A percentile compares a stretch with the other conserved stretches of the same genome.
These are phyloP conservation scores for Seira sanloemensis DNA, from an alignment of 2,888 invertebrate species.

Conservation along the genomic window DNA sequence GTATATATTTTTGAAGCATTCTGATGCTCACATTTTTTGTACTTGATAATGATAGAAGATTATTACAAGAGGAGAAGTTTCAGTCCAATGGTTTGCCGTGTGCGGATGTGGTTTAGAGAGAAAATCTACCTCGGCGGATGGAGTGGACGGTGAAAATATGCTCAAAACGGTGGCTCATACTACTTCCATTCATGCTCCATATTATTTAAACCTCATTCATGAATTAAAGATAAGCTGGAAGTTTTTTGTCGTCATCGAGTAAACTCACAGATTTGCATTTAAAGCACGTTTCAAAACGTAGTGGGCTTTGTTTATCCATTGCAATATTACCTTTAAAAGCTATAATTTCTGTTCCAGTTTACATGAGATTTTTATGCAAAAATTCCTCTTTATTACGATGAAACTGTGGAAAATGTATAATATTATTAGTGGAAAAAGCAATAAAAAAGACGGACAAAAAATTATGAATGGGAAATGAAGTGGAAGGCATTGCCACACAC, in stretches of 20 bases:
- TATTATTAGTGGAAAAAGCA: too few species aligned
- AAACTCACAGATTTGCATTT: constrained; percentile 42
- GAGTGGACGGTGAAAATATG: constrained; percentile 22
- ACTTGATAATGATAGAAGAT: constrained; percentile 4
- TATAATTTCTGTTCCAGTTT: constrained; percentile 64
- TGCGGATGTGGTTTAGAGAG: constrained; percentile 37
- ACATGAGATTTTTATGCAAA: constrained; percentile 46
- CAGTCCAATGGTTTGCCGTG: neutral
- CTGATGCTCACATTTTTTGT: too few species aligned
- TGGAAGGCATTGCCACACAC: neutral
- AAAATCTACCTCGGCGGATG: neutral
- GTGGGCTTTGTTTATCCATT: neutral
- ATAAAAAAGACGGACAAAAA: too few species aligned
- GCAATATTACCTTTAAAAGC: too few species aligned
- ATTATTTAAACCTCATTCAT: constrained; percentile 39
- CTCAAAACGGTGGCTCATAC: constrained; percentile 15
- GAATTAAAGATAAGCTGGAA: constrained; percentile 61
- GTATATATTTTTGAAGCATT: too few species aligned
- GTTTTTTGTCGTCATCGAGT: constrained; percentile 23
- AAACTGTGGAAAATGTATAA: too few species aligned
- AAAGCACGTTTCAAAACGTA: constrained; percentile 40
- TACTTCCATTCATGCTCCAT: constrained; percentile 41
- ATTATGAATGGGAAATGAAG: constrained; percentile 15
- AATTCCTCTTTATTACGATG: too few species aligned
- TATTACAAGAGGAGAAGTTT: neutral